Percentiles rank a stretch among this genome's conserved stretches.
These are phyloP conservation scores for Lepidocyrtoides sp. DNA, from an alignment of 2,888 invertebrate genomes.

Conservation along the genomic window DNA sequence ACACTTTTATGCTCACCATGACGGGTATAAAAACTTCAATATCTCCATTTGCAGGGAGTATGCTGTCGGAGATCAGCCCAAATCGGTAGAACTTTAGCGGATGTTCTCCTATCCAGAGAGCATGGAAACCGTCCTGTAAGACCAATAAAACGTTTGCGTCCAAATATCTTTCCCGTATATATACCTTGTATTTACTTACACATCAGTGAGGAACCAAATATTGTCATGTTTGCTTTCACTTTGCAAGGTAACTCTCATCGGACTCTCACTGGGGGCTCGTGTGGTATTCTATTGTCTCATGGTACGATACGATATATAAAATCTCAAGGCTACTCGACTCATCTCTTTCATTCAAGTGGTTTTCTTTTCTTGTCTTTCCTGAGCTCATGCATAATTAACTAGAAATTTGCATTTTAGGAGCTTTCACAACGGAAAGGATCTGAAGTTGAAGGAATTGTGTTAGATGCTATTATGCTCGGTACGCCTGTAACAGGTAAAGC, in stretches of 20 bases:
- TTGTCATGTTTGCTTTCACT: too few species aligned
- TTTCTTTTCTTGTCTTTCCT: conserved; percentile 65
- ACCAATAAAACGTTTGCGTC: too few species aligned
- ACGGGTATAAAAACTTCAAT: background rate
- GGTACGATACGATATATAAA: conserved; percentile 86
- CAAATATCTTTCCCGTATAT: too few species aligned
- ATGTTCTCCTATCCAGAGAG: conserved; percentile 88
- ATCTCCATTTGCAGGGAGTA: conserved; percentile 87
- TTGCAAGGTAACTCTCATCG: conserved; percentile 90
- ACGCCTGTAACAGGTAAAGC: conserved; percentile 89
- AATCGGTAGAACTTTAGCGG: conserved; percentile 90
- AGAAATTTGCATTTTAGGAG: conserved; percentile 86
- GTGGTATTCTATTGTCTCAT: conserved; percentile 90
- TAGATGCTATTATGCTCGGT: conserved; percentile 90
- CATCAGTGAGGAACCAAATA: too few species aligned
- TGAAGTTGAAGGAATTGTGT: conserved; percentile 89
- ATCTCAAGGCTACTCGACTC: conserved; percentile 53
- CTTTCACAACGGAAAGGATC: conserved; percentile 87
- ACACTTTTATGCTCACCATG: conserved; percentile 45
- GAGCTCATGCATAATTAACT: conserved; percentile 73
- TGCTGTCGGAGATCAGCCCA: conserved; percentile 89
- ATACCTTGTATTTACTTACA: too few species aligned
- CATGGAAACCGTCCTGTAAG: conserved; percentile 89
- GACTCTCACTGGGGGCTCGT: conserved; percentile 90
- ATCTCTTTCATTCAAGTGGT: conserved; percentile 43